Percentiles rank a stretch among this genome's conserved stretches.
Evolutionary conservation across 2,797 vertebrate species (phyloP).

Genomic region (Rhinogobio ventralis): DNA sequence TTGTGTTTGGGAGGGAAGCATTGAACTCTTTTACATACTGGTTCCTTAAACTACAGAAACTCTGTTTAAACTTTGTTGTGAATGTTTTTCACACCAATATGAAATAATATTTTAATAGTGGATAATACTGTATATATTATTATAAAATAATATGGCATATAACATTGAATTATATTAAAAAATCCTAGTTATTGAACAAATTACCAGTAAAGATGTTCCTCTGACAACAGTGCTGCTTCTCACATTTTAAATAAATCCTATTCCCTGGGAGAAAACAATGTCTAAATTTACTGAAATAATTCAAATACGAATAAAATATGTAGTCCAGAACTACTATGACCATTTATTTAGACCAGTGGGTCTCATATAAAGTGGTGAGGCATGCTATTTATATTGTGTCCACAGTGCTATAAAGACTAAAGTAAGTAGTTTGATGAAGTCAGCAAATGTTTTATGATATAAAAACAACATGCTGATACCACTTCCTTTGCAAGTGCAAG

Average conservation of each 20-base stretch:
- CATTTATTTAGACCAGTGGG: not conserved
- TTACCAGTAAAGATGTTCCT: not conserved
- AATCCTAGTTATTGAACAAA: not conserved
- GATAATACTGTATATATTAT: not conserved
- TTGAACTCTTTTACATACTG: not conserved
- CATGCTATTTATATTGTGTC: constrained; percentile 3
- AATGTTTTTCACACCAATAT: not conserved
- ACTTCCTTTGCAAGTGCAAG: not conserved
- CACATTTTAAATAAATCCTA: not conserved
- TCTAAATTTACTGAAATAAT: not conserved
- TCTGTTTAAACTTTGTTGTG: not conserved
- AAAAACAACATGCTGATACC: not conserved
- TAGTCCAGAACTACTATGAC: not conserved
- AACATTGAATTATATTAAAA: not conserved
- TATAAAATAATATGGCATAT: not conserved
- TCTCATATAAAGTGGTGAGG: not conserved
- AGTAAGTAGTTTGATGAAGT: not conserved
- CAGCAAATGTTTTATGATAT: not conserved
- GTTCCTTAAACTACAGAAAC: not conserved
- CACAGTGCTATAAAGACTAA: not conserved
- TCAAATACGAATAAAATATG: not conserved
- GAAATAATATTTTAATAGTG: not conserved
- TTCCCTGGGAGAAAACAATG: not conserved
- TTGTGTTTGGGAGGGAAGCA: not conserved
- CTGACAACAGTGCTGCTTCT: not conserved